Conservation (phyloP, 2,888 invertebrate genomes). For the Amorpha juglandis region DNA sequence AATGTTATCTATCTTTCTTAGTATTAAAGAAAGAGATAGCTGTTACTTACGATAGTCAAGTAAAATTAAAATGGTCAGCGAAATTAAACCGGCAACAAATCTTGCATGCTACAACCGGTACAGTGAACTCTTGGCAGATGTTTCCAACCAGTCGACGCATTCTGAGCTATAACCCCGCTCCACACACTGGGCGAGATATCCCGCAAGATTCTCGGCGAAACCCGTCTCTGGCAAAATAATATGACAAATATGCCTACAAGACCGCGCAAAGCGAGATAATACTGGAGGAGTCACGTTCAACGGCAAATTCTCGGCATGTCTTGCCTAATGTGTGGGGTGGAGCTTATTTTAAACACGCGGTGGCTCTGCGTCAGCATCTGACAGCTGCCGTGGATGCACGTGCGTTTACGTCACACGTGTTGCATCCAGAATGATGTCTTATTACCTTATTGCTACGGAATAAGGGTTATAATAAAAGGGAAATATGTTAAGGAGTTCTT, state of each 20-base stretch:
- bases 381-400: constrained; percentile 20
- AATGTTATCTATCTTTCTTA: too few relatives aligned
- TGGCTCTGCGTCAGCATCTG: constrained; percentile 24
- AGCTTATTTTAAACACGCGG: neutral
- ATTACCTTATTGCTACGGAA: neutral
- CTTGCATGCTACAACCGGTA: constrained; percentile 30
- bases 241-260: too few relatives aligned
- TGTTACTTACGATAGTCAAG: neutral
- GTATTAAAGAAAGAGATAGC: too few relatives aligned
- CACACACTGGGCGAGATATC: too few relatives aligned
- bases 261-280: too few relatives aligned
- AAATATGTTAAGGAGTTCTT: neutral
- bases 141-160: constrained; percentile 19
- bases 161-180: constrained; percentile 25
- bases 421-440: neutral
- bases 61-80: constrained; percentile 4
- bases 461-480: neutral
- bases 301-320: too few relatives aligned
- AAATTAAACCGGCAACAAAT: neutral
- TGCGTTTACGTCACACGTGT: constrained; percentile 29
- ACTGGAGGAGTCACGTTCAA: too few relatives aligned
- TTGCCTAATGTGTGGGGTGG: too few relatives aligned
- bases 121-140: constrained; percentile 45
- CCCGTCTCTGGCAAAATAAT: too few relatives aligned
- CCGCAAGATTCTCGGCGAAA: too few relatives aligned